These are phyloP conservation scores for Brachynemurus nebulosus DNA, from an alignment of 2,888 invertebrate species.

Conservation along the genomic window DNA sequence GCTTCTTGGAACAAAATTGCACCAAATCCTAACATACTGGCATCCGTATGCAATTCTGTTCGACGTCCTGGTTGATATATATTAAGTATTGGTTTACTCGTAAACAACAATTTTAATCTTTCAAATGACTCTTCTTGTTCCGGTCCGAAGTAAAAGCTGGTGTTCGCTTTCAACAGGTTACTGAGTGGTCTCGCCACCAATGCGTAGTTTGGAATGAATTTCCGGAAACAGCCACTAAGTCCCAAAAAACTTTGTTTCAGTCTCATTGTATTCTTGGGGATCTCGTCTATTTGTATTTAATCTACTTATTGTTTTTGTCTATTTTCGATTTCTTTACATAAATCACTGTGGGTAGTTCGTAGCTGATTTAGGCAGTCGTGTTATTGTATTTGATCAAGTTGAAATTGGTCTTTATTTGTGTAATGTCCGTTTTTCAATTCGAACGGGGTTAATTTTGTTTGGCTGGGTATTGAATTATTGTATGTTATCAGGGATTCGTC, in stretches of 20 bases:
- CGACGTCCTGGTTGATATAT: constrained; percentile 11
- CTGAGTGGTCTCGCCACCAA: constrained; percentile 17
- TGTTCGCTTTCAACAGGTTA: constrained; percentile 10
- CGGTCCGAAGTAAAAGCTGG: not conserved
- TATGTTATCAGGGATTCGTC: too few species aligned
- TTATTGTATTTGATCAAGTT: too few species aligned
- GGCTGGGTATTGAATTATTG: too few species aligned
- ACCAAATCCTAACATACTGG: constrained; percentile 14
- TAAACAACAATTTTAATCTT: not conserved
- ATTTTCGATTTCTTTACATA: too few species aligned
- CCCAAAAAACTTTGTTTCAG: constrained; percentile 18
- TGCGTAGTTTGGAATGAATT: constrained; percentile 17
- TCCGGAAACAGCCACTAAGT: constrained; percentile 18
- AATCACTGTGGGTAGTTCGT: too few species aligned
- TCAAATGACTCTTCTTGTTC: not conserved
- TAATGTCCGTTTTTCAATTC: too few species aligned
- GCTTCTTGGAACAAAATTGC: constrained; percentile 17
- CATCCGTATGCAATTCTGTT: constrained; percentile 18
- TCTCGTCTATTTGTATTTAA: too few species aligned
- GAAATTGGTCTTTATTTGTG: too few species aligned
- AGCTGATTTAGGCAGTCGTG: too few species aligned
- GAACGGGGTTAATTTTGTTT: too few species aligned
- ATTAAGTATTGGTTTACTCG: constrained; percentile 10
- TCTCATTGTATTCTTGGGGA: constrained; percentile 12
- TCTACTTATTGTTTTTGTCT: too few species aligned